Evolutionary conservation across 30 jellyfish, hydroid and myxozoan species (phyloP).

Genomic region (Hydra vulgaris): DNA sequence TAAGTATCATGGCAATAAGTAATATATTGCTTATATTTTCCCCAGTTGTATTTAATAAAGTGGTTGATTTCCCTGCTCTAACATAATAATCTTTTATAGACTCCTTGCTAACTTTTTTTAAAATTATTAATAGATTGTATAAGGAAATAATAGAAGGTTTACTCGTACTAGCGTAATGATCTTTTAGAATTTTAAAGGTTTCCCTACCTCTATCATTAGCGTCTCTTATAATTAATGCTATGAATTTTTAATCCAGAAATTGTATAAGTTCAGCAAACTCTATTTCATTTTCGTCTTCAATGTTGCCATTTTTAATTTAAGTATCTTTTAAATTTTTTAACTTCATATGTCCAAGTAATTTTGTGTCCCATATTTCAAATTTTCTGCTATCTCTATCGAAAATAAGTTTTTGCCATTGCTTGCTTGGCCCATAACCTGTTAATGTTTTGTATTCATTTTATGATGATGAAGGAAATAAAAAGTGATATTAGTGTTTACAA

Average conservation of each 20-base stretch:
- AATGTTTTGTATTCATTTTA: neutral
- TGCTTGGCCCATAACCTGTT: slow-evolving; percentile 68
- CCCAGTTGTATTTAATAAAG: slow-evolving; percentile 22
- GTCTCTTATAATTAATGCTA: slow-evolving; percentile 35
- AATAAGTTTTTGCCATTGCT: slow-evolving; percentile 41
- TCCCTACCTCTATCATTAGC: slow-evolving; percentile 51
- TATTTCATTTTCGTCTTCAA: slow-evolving; percentile 24
- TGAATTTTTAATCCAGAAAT: slow-evolving; percentile 33
- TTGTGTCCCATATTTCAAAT: slow-evolving; percentile 42
- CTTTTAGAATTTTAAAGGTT: slow-evolving; percentile 36
- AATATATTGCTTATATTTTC: slow-evolving; percentile 33
- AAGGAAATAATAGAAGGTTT: slow-evolving; percentile 40
- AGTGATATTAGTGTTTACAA: too few relatives aligned
- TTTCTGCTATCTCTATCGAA: slow-evolving; percentile 50
- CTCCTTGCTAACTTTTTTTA: slow-evolving; percentile 24
- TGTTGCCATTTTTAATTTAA: slow-evolving; percentile 17
- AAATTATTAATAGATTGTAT: slow-evolving; percentile 35
- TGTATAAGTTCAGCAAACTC: slow-evolving; percentile 49
- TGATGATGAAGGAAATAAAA: too few relatives aligned
- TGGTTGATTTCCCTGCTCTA: slow-evolving; percentile 43
- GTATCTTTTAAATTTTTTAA: slow-evolving; percentile 16
- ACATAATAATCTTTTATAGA: slow-evolving; percentile 32
- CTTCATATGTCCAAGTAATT: slow-evolving; percentile 32
- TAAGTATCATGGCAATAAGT: slow-evolving; percentile 34
- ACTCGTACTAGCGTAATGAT: slow-evolving; percentile 31